Conservation (phyloP, 92 coral and sea anemone species). For the Phenganax subtilis region DNA sequence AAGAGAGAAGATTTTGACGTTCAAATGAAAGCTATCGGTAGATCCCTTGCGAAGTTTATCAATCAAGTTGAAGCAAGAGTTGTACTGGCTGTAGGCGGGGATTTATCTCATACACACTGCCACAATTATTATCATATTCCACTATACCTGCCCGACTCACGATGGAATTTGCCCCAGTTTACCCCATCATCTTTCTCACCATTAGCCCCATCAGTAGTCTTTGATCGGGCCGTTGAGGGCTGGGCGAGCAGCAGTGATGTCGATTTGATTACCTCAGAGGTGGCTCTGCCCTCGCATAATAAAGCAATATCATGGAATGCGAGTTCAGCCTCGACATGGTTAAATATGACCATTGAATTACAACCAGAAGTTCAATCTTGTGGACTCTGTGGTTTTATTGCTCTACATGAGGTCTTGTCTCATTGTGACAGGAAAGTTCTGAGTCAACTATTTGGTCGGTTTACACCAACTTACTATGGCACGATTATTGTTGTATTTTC, state of each 20-base stretch:
- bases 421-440: constrained; percentile 32
- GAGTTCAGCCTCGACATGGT: constrained; percentile 40
- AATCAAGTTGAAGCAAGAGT: constrained; percentile 46
- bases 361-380: constrained; percentile 54
- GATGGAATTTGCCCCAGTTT: constrained; percentile 39
- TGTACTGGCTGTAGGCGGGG: constrained; percentile 66
- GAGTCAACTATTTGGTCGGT: constrained; percentile 52
- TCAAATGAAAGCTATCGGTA: constrained; percentile 43
- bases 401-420: constrained; percentile 54
- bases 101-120: constrained; percentile 56
- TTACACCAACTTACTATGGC: constrained; percentile 73
- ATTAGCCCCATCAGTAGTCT: constrained; percentile 35
- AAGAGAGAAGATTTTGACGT: constrained; percentile 9
- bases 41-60: constrained; percentile 45
- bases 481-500: constrained; percentile 51
- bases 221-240: constrained; percentile 57
- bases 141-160: constrained; percentile 58
- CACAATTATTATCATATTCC: constrained; percentile 44
- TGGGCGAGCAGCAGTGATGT: constrained; percentile 58
- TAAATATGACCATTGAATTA: constrained; percentile 36
- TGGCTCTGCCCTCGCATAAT: constrained; percentile 5
- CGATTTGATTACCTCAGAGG: background rate
- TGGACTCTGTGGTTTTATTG: constrained; percentile 57
- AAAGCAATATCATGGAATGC: constrained; percentile 46
- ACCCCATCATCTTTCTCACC: too few species aligned